Evolutionary conservation across 2,888 invertebrate species (phyloP).

Genomic region (Orchesella flavescens): DNA sequence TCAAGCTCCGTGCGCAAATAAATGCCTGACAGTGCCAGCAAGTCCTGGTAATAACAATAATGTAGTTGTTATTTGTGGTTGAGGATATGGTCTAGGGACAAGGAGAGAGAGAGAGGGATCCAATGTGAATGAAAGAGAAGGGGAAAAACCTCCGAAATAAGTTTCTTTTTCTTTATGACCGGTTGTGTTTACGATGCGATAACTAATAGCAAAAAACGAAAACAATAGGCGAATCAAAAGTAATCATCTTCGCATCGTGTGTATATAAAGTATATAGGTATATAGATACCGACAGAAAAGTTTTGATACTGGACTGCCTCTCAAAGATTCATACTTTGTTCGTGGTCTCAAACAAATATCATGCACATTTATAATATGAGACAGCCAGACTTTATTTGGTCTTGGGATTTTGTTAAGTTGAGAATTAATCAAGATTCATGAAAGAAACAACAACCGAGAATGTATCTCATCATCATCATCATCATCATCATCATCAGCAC

Average conservation of each 20-base stretch:
- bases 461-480: constrained; percentile 32
- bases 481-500: constrained; percentile 33
- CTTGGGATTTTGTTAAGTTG: constrained; percentile 19
- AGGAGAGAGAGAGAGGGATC: too few species aligned
- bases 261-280: too few species aligned
- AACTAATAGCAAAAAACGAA: constrained; percentile 15
- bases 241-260: neutral
- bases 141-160: neutral
- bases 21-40: constrained; percentile 49
- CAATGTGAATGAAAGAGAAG: neutral
- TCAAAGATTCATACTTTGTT: too few species aligned
- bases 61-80: constrained; percentile 56
- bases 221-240: constrained; percentile 4
- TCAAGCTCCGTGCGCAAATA: constrained; percentile 29
- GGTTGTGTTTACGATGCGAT: constrained; percentile 25
- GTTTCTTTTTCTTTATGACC: constrained; percentile 26
- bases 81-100: neutral
- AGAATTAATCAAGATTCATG: constrained; percentile 56
- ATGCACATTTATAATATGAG: neutral
- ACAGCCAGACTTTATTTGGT: constrained; percentile 38
- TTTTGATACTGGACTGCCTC: too few species aligned
- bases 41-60: constrained; percentile 53
- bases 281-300: too few species aligned
- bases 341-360: neutral
- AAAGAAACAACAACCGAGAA: constrained; percentile 46